Conservation (phyloP, 2,888 invertebrate species). For the Tryphoninae sp. region DNA sequence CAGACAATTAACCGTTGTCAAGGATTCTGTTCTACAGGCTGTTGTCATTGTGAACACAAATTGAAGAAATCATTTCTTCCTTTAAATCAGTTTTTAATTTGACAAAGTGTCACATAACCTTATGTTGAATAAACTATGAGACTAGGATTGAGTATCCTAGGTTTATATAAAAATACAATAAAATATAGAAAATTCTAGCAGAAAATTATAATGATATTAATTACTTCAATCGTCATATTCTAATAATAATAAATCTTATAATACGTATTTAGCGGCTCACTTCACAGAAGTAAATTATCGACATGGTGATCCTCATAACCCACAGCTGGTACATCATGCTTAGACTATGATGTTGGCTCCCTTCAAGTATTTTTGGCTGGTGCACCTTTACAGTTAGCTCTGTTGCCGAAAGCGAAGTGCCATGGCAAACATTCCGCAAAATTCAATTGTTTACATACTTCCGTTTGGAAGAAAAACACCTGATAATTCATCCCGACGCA, state of each 20-base stretch:
- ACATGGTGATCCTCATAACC: not conserved
- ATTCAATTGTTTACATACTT: conserved; percentile 21
- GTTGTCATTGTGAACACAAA: not conserved
- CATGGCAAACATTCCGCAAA: conserved; percentile 17
- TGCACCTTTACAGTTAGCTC: conserved; percentile 60
- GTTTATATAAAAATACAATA: no score
- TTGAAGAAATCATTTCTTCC: not conserved
- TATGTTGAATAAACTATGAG: no score
- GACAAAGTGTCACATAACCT: not conserved
- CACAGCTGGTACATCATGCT: not conserved
- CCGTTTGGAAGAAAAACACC: not conserved
- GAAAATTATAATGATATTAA: no score
- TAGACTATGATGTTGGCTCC: not conserved
- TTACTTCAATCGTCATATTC: not conserved
- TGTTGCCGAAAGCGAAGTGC: conserved; percentile 50
- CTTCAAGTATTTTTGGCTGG: not conserved
- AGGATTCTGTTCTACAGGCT: not conserved
- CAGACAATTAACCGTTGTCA: not conserved
- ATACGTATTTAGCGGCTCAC: not conserved
- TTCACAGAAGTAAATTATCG: not conserved
- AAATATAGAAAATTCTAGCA: no score
- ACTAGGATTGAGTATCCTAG: no score
- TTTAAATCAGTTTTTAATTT: not conserved
- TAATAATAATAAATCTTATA: not conserved
- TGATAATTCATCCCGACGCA: not conserved